Evolutionary conservation across 2,113 vertebrate species (phyloP).

Genomic region (Eulemur macaco): DNA sequence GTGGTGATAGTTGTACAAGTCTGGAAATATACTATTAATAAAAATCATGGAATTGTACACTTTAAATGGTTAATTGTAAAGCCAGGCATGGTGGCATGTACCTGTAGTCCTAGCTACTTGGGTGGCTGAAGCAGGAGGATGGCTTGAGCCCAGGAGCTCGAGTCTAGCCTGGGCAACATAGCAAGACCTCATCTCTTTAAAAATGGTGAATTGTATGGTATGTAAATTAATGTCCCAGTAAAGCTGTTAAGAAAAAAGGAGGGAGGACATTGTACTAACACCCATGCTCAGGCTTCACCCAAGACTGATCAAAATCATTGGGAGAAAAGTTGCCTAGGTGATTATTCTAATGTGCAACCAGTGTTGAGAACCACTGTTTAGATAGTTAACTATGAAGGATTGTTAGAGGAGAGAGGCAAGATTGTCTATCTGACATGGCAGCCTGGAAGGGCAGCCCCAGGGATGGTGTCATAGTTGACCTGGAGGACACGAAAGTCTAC

Average conservation of each 20-base stretch:
- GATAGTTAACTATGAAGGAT: not conserved
- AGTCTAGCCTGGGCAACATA: not conserved
- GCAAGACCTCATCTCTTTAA: not conserved
- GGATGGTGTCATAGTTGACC: not conserved
- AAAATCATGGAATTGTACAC: not conserved
- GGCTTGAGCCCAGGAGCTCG: not conserved
- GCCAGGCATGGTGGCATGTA: not conserved
- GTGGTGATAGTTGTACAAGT: not conserved
- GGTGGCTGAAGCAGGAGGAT: not conserved
- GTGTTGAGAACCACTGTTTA: not conserved
- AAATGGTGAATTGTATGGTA: not conserved
- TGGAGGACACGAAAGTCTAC: not conserved
- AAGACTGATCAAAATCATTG: not conserved
- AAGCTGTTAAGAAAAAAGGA: not conserved
- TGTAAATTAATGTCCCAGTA: not conserved
- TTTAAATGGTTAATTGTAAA: constrained; percentile 7
- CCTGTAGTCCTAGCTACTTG: not conserved
- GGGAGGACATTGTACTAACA: not conserved
- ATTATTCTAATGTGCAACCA: not conserved
- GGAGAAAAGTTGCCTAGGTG: not conserved
- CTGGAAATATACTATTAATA: not conserved
- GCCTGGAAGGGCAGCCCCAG: not conserved
- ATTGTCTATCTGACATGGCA: not conserved
- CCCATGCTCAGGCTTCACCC: not conserved
- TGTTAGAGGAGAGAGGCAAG: not conserved